These are phyloP conservation scores for Nyleta sp. DNA, from an alignment of 2,888 invertebrate genomes.

Conservation along the genomic window DNA sequence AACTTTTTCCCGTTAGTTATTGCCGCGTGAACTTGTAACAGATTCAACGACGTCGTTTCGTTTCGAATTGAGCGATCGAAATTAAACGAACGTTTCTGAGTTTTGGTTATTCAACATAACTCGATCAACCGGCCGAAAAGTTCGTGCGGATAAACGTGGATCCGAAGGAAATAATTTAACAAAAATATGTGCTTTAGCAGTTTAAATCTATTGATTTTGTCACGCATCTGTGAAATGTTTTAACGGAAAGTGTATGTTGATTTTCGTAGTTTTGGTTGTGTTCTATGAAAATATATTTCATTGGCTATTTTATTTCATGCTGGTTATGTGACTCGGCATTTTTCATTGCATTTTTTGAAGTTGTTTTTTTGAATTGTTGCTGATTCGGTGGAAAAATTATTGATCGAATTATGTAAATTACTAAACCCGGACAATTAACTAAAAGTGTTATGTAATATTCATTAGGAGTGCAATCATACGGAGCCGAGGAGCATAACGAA, in stretches of 20 bases:
- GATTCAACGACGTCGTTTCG: no score
- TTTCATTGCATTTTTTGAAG: no score
- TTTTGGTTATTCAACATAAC: no score
- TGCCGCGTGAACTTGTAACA: no score
- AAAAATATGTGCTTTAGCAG: conserved; percentile 10
- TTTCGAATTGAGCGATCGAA: no score
- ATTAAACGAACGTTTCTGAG: no score
- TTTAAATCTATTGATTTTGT: conserved; percentile 21
- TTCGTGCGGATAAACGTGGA: not conserved
- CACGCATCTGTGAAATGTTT: conserved; percentile 4
- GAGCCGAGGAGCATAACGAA: conserved; percentile 18
- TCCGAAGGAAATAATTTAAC: conserved; percentile 11
- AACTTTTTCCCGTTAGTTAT: conserved; percentile 33
- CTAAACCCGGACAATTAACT: not conserved
- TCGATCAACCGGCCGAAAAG: no score
- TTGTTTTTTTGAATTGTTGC: not conserved
- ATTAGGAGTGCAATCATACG: conserved; percentile 12
- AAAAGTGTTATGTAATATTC: conserved; percentile 19
- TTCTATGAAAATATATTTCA: not conserved
- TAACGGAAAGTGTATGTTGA: conserved; percentile 17
- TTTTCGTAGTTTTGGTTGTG: not conserved
- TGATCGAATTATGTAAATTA: conserved; percentile 6
- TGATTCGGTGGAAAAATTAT: not conserved
- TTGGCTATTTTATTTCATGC: no score
- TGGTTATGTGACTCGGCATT: no score